phyloP scores from a whole-genome alignment of 2,888 invertebrate species.

The Chymomyza caudatula region DNA sequence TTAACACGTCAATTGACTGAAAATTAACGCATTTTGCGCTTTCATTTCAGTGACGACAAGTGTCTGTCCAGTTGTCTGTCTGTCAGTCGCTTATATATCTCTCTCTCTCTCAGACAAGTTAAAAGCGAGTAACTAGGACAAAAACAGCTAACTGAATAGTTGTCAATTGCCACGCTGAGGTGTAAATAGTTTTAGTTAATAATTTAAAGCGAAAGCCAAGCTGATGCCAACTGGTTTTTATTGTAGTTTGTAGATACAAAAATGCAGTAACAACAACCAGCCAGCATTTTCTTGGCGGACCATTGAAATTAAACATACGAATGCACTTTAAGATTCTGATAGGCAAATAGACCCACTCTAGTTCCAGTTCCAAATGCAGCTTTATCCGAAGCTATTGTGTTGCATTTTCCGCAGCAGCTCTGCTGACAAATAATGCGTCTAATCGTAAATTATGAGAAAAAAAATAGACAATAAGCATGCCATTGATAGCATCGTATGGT shows the following conservation, averaged over 20 bases:
- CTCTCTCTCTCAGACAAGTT: background rate
- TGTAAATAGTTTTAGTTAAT: constrained; percentile 40
- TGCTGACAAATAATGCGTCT: constrained; percentile 12
- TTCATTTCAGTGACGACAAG: constrained; percentile 39
- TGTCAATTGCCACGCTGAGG: background rate
- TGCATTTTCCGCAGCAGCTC: constrained; percentile 8
- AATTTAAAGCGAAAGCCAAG: constrained; percentile 57
- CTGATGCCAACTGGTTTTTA: background rate
- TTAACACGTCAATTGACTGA: constrained; percentile 56
- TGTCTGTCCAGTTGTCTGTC: constrained; percentile 12
- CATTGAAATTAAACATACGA: constrained; percentile 34
- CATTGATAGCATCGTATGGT: background rate
- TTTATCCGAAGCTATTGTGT: background rate
- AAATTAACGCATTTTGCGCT: constrained; percentile 72
- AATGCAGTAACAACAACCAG: too few relatives aligned
- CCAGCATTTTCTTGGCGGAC: background rate
- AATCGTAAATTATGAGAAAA: constrained; percentile 63
- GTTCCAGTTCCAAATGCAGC: constrained; percentile 14
- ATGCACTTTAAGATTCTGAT: constrained; percentile 51
- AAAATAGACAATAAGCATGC: constrained; percentile 19
- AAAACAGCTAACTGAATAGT: constrained; percentile 14
- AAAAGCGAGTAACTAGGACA: constrained; percentile 1
- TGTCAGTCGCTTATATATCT: constrained; percentile 4
- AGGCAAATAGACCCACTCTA: constrained; percentile 19
- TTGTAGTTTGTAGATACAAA: too few relatives aligned